Evolutionary conservation across 2,797 vertebrate species (phyloP).

Genomic region (Anisognathus igniventris): DNA sequence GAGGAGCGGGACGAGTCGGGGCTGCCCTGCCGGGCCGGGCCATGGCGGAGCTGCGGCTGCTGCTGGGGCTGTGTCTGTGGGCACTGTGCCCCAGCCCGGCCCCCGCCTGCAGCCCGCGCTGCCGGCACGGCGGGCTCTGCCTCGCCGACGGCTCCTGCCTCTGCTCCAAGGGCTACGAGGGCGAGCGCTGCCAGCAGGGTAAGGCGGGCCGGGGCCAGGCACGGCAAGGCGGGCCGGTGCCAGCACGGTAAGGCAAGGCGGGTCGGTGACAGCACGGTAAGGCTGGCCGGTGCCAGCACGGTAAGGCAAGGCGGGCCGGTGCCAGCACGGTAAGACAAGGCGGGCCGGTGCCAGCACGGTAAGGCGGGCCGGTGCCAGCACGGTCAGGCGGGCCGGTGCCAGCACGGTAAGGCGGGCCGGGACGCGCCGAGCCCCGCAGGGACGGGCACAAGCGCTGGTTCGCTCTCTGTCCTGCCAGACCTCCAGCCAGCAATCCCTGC

Average conservation of each 20-base stretch:
- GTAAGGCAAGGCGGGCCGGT: too few species aligned
- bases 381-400: too few species aligned
- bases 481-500: rapidly evolving
- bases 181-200: conserved; percentile 71
- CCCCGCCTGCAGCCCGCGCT: conserved; percentile 78
- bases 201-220: not conserved
- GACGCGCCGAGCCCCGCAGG: too few species aligned
- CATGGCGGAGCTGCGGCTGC: not conserved
- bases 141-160: conserved; percentile 84
- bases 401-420: too few species aligned
- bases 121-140: conserved; percentile 82
- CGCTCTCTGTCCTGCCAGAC: rapidly evolving
- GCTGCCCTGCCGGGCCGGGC: not conserved
- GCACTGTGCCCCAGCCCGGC: conserved; percentile 69
- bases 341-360: too few species aligned
- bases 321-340: too few species aligned
- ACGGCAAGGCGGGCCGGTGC: too few species aligned
- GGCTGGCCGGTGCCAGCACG: too few species aligned
- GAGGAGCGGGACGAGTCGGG: not conserved
- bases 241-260: too few species aligned
- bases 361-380: too few species aligned
- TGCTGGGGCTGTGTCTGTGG: not conserved
- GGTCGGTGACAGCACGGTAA: too few species aligned
- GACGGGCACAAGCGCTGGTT: rapidly evolving
- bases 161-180: conserved; percentile 84